Evolutionary conservation across 2,888 invertebrate species (phyloP).

Genomic region (Drosophila histrio): DNA sequence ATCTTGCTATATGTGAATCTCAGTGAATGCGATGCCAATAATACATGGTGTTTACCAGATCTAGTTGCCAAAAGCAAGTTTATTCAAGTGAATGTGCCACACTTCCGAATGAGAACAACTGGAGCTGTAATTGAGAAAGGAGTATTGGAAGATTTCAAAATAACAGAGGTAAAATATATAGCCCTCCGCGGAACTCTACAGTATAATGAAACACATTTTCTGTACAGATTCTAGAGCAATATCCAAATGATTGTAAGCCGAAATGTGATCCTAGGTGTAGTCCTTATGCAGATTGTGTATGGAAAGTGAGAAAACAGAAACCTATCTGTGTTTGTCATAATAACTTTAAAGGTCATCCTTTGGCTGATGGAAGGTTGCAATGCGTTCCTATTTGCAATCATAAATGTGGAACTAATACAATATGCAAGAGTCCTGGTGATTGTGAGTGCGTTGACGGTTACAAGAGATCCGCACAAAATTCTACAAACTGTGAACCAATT

Average conservation of each 20-base stretch:
- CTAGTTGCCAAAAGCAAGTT: too few relatives aligned
- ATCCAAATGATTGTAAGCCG: not conserved
- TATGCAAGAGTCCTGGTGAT: constrained; percentile 88
- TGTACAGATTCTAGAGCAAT: not conserved
- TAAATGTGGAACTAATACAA: constrained; percentile 71
- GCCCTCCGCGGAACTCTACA: not conserved
- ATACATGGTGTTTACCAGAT: not conserved
- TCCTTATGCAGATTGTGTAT: constrained; percentile 11
- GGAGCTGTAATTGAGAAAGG: not conserved
- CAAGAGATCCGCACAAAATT: constrained; percentile 32
- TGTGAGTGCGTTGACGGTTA: constrained; percentile 89
- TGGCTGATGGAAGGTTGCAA: not conserved
- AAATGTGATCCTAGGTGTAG: constrained; percentile 18
- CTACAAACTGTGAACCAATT: constrained; percentile 20
- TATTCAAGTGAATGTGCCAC: fast-evolving
- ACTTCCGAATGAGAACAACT: not conserved
- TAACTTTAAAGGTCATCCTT: not conserved
- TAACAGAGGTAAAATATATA: not conserved
- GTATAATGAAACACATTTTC: not conserved
- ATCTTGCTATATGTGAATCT: not conserved
- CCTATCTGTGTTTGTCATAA: constrained; percentile 12
- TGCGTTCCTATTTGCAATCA: constrained; percentile 66
- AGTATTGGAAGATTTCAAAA: not conserved
- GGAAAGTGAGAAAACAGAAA: fast-evolving
- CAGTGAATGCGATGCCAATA: not conserved